Evolutionary conservation across 2,888 invertebrate genomes (phyloP), one percentile per base, ranked within the genome.

Genomic region (Silvanus unidentatus): DNA sequence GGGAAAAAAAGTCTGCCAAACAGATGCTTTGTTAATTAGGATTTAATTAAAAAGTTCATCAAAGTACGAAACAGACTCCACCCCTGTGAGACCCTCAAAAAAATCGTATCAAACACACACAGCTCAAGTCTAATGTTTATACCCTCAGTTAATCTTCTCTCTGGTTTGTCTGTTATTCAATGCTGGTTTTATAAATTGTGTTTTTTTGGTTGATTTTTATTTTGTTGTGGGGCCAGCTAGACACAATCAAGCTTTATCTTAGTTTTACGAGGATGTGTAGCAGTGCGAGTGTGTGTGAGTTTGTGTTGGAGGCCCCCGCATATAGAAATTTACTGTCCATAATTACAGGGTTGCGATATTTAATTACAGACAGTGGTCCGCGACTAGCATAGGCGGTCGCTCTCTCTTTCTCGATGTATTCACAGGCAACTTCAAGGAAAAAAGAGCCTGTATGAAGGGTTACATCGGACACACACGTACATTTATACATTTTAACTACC

Each of bases 291-390:
- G 22, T 22, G 22, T 22, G 22, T 22, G 22, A 5, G 22, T 22
- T 3, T 52, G 57, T 55, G 46, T 34, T 49, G 44, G 43, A 44
- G 77, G 77, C 73, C 73, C 70, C 75, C 78, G 77, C 78, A 78
- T 81, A 80, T 78, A 79, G 79, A 81, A 81, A 85, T 85, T 85
- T 85, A 85, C 84, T 82, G 84, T 77, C 83, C 83, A 81, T 85
- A 85, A 85, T 85, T 84, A 84, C 81, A 84, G 84, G 84, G 84
- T 84, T 79, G 74, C 77, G 77, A 80, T 78, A 81, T 81, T 84
- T 85, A 85, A 85, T 85, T 85, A 84, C 82, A 81, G 81, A 77
- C 75, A 72, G 57, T 52, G 52, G 69, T 66, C 70, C 69, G 67
- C 65, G 68, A 27, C 39, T 28, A 27, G 39, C 39, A 28, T 3